Conservation (phyloP, 2,113 vertebrate genomes). For the Capricornis sumatraensis region DNA sequence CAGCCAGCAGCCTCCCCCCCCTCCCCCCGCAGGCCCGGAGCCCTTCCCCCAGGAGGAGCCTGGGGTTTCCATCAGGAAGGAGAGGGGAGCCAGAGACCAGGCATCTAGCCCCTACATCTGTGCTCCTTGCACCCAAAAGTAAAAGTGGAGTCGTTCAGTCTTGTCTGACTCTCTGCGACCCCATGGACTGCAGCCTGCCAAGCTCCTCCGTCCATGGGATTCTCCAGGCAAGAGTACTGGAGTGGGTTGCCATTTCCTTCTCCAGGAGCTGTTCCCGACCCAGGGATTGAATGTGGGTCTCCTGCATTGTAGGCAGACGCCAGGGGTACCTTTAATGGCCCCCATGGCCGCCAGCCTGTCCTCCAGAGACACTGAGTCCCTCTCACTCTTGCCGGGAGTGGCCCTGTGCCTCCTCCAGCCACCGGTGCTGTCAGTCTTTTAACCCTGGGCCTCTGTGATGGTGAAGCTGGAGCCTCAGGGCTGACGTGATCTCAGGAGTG, state of each 20-base stretch:
- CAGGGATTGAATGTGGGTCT: not conserved
- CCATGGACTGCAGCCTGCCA: too few relatives aligned
- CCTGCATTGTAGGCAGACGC: rapidly evolving
- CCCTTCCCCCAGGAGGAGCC: too few relatives aligned
- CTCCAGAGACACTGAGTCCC: not conserved
- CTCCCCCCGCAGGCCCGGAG: too few relatives aligned
- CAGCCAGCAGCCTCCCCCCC: too few relatives aligned
- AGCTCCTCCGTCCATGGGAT: not conserved
- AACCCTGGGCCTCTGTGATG: not conserved
- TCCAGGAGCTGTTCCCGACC: not conserved
- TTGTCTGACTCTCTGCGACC: not conserved
- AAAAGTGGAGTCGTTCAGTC: too few relatives aligned
- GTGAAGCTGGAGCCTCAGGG: not conserved
- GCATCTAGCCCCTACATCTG: too few relatives aligned
- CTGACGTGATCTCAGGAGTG: not conserved
- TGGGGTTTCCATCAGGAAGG: too few relatives aligned
- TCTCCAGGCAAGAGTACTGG: not conserved
- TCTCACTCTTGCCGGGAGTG: not conserved
- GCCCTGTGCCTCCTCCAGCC: rapidly evolving
- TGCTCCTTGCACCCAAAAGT: too few relatives aligned
- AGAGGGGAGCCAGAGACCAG: too few relatives aligned
- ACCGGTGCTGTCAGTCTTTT: not conserved
- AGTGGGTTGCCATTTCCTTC: not conserved
- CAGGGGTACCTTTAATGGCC: not conserved
- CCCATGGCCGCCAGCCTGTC: too few relatives aligned